Conservation (phyloP, 2,888 invertebrate species). For the Xanthia icteritia region DNA sequence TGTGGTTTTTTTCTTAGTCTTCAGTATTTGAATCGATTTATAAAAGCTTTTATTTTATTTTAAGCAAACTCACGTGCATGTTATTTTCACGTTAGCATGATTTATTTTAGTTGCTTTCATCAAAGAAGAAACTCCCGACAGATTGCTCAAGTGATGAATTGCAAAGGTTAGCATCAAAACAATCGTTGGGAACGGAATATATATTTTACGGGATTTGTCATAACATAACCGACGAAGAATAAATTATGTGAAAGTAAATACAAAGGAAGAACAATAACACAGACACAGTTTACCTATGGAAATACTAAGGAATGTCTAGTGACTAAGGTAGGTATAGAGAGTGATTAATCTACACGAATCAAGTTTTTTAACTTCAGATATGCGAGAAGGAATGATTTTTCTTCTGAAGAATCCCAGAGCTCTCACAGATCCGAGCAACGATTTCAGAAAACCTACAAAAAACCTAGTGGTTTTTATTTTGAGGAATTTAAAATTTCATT, state of each 20-base stretch:
- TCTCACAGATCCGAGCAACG: too few relatives aligned
- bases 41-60: background rate
- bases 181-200: background rate
- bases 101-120: background rate
- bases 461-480: background rate
- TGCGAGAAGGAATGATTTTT: background rate
- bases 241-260: background rate
- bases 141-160: background rate
- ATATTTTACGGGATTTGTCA: background rate
- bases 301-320: background rate
- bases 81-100: background rate
- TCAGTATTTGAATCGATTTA: conserved; percentile 26
- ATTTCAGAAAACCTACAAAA: background rate
- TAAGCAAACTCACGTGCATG: conserved; percentile 15
- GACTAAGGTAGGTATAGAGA: background rate
- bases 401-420: background rate
- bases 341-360: background rate
- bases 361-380: background rate
- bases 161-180: background rate
- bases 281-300: background rate
- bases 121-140: background rate
- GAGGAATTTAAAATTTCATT: background rate
- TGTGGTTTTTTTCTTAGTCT: conserved; percentile 33
- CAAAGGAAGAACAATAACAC: background rate
- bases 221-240: too few relatives aligned